Evolutionary conservation across 2,113 vertebrate species (phyloP).

Genomic region (Chascanopsetta lugubris): DNA sequence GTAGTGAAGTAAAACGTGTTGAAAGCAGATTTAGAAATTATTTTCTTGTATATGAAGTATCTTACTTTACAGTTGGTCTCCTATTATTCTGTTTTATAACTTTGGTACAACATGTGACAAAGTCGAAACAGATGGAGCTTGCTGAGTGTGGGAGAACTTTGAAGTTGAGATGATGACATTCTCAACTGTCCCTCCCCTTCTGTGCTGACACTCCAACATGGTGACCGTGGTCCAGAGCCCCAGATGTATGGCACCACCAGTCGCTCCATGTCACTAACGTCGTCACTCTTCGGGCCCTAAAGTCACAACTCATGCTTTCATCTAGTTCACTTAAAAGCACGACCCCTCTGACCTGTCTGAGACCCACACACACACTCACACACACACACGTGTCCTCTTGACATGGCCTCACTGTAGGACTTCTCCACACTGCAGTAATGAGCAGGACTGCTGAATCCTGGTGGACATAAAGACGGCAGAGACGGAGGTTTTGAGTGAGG

Average conservation of each 20-base stretch:
- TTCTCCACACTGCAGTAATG: slow-evolving; percentile 68
- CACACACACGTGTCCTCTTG: slow-evolving; percentile 5
- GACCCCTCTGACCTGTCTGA: slow-evolving; percentile 32
- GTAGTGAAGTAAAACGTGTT: no score
- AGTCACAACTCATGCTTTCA: slow-evolving; percentile 46
- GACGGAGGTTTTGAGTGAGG: slow-evolving; percentile 9
- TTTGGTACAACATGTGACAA: background rate
- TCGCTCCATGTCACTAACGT: slow-evolving; percentile 18
- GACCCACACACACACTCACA: no score
- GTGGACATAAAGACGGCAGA: background rate
- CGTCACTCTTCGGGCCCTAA: slow-evolving; percentile 29
- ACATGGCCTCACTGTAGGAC: background rate
- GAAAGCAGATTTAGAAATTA: background rate
- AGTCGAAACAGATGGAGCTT: slow-evolving; percentile 22
- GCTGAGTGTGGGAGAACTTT: slow-evolving; percentile 20
- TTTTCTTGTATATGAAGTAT: background rate
- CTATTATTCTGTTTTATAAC: background rate
- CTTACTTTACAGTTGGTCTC: background rate
- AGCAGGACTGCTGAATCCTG: slow-evolving; percentile 60
- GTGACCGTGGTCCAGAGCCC: background rate
- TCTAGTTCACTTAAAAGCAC: slow-evolving; percentile 46
- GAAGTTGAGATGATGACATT: slow-evolving; percentile 5
- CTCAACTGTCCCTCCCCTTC: background rate
- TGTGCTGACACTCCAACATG: slow-evolving; percentile 25
- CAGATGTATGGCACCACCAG: background rate